A percentile compares a stretch with the other conserved stretches of the same genome.
Evolutionary conservation across 2,888 invertebrate species (phyloP).

Genomic region (Eremobia ochroleuca): DNA sequence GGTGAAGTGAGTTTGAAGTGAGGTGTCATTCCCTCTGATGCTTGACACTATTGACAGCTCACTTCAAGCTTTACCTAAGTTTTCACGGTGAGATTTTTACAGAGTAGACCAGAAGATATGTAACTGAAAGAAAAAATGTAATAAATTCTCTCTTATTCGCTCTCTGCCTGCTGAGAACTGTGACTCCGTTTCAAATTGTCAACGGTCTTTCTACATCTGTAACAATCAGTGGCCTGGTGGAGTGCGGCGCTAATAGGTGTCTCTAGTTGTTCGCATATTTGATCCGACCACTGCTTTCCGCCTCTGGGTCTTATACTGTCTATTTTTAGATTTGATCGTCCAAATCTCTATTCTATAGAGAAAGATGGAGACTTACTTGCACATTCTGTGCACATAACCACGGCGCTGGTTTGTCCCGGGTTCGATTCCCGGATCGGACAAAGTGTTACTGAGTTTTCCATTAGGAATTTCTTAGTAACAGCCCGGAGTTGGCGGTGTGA

Average conservation of each 20-base stretch:
- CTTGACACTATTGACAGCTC: background rate
- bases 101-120: background rate
- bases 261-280: background rate
- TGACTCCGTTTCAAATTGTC: background rate
- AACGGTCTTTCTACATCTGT: background rate
- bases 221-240: background rate
- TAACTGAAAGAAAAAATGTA: background rate
- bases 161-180: background rate
- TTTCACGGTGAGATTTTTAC: too few species aligned
- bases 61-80: background rate
- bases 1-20: too few species aligned
- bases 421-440: too few species aligned
- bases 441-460: too few species aligned
- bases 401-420: background rate
- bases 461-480: background rate
- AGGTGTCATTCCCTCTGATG: background rate
- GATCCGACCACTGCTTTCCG: background rate
- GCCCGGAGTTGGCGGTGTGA: background rate
- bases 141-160: background rate
- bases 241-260: background rate
- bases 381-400: too few species aligned
- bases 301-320: background rate
- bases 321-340: background rate
- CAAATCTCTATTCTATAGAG: background rate
- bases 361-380: background rate